Percentiles rank a stretch among this genome's conserved stretches.
Evolutionary conservation across 1,140 invertebrate genomes (phyloP).

Genomic region (Drosophila ogumai): DNA sequence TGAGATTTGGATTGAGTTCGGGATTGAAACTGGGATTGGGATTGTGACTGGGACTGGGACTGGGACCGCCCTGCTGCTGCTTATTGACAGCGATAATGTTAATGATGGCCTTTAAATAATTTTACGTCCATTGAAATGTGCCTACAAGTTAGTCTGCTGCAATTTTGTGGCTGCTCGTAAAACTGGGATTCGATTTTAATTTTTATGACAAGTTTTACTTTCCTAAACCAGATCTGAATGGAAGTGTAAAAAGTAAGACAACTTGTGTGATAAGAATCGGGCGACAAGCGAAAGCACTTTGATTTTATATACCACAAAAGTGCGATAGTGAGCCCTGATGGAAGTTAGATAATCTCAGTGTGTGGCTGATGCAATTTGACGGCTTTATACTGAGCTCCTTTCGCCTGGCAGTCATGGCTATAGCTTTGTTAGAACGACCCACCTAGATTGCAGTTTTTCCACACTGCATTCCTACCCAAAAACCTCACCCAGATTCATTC

Average conservation of each 20-base stretch:
- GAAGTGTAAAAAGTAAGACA: conserved; percentile 44
- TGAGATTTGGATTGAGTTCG: neutral
- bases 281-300: conserved; percentile 75
- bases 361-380: conserved; percentile 24
- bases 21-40: conserved; percentile 7
- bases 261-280: conserved; percentile 53
- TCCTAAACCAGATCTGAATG: conserved; percentile 18
- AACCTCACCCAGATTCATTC: conserved; percentile 35
- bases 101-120: conserved; percentile 72
- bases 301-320: conserved; percentile 18
- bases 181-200: conserved; percentile 74
- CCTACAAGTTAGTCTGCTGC: conserved; percentile 59
- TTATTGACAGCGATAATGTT: conserved; percentile 72
- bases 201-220: conserved; percentile 79
- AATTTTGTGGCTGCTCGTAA: conserved; percentile 59
- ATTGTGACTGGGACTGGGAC: conserved; percentile 11
- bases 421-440: conserved; percentile 20
- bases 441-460: conserved; percentile 21
- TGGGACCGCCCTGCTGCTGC: conserved; percentile 42
- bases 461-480: conserved; percentile 22
- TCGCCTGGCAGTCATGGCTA: neutral
- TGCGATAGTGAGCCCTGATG: conserved; percentile 3
- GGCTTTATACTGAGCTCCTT: conserved; percentile 15
- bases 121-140: conserved; percentile 60
- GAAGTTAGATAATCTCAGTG: conserved; percentile 29